These are phyloP conservation scores for Rhagoletis zephyria DNA, from an alignment of 1,140 invertebrate genomes.

Conservation along the genomic window DNA sequence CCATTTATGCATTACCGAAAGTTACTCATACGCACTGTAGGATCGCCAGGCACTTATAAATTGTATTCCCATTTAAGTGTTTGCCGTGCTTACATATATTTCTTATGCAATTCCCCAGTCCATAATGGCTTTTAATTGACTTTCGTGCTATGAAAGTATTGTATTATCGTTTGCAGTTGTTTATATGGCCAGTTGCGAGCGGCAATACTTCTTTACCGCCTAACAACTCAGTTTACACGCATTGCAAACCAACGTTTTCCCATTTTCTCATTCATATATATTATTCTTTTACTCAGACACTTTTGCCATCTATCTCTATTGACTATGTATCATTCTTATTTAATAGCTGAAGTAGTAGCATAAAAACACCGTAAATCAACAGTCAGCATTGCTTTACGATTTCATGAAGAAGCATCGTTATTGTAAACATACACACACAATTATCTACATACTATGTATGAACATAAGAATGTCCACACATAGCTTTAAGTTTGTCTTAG, in stretches of 20 bases:
- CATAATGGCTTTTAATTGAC: neutral
- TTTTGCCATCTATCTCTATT: neutral
- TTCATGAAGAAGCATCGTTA: neutral
- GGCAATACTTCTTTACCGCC: neutral
- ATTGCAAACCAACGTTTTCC: neutral
- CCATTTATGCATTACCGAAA: too few relatives aligned
- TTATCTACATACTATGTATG: neutral
- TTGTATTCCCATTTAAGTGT: slow-evolving; percentile 14
- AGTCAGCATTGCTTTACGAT: slow-evolving; percentile 21
- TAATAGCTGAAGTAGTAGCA: slow-evolving; percentile 37
- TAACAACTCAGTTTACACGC: neutral
- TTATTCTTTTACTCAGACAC: neutral
- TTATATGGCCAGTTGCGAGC: neutral
- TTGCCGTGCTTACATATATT: neutral
- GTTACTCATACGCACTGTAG: neutral
- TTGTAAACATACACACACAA: neutral
- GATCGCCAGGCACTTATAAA: neutral
- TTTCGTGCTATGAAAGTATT: neutral
- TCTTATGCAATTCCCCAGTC: neutral
- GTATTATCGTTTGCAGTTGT: neutral
- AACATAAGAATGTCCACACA: too few relatives aligned
- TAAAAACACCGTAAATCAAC: slow-evolving; percentile 39
- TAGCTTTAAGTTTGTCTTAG: too few relatives aligned
- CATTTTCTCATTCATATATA: neutral
- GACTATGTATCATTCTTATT: slow-evolving; percentile 21